Base-by-base conservation (phyloP, 2,888 invertebrate genomes). In the Cheiracanthium punctorium region DNA sequence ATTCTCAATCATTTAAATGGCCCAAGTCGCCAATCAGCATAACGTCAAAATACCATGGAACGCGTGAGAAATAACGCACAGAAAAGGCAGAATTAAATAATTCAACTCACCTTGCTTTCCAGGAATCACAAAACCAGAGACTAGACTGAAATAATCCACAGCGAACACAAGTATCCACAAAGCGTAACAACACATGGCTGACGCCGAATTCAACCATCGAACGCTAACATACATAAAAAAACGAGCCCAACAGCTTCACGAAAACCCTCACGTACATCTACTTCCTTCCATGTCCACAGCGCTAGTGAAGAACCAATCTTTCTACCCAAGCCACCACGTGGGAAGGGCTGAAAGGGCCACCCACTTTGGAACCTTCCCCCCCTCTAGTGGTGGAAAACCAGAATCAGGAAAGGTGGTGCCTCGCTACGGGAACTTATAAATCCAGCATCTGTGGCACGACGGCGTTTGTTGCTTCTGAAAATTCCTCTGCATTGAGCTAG, bases 151-250 rank as follows among this genome's bases (percentile, higher is more conserved):
- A 58, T 58, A 64, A 82, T 82, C 58, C 81, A 20, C 7, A 14
- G 58, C 10, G 41, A 58, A 67, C 67, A 74, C 41, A 28, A 69
- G 70, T 82, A 82, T 82, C 81, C 81, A 82, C 17, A 37, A 37
- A 0, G 69, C 20, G 32, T 17, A 30, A 41, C 65, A 76, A 70
- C 74, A 70, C 81, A 81, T 70, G 41, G 74, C 75, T 58, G 58
- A 58, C 20, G 58, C 24, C 24, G 58, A 58, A 58, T 58, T 58
- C 58, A 58, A 58, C 58, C 58, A 58, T 58, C 58, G 58, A 58
- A 58, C 58, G 58, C 58, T 24, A 24, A 58, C 70, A 33, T 70
- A 33, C 67, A 43, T n/a, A n/a, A n/a, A n/a, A n/a, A 12, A 29
- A 33, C 37, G 28, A 72, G 30, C 37, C 43, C n/a, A 43, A 70